Evolutionary conservation across 2,797 vertebrate genomes (phyloP).

Genomic region (Anas georgica): DNA sequence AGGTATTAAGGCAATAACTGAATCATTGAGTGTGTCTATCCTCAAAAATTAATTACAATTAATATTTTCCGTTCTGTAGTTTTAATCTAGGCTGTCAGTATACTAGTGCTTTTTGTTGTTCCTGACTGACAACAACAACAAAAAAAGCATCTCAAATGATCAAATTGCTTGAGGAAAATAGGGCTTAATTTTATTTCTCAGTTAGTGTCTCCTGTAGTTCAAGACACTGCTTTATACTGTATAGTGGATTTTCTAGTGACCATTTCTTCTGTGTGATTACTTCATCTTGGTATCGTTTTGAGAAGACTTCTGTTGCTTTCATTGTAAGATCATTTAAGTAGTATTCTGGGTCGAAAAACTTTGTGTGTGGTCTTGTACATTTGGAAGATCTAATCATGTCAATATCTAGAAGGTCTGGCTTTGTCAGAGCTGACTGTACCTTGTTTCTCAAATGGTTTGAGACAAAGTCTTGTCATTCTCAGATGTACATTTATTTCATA

Average conservation of each 20-base stretch:
- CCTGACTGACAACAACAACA: background rate
- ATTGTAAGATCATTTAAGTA: background rate
- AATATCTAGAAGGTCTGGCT: background rate
- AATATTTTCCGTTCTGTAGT: background rate
- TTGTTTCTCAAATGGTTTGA: background rate
- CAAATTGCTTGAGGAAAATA: background rate
- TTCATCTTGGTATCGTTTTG: background rate
- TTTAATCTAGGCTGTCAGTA: background rate
- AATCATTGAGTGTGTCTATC: background rate
- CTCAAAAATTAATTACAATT: background rate
- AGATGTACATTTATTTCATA: background rate
- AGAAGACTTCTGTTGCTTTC: background rate
- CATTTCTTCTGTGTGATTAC: background rate
- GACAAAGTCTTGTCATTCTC: background rate
- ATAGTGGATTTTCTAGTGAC: background rate
- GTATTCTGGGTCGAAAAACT: background rate
- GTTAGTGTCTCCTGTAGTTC: background rate
- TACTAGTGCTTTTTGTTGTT: background rate
- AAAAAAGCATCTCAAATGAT: background rate
- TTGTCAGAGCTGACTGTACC: background rate
- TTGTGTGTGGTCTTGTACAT: background rate
- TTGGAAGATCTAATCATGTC: background rate
- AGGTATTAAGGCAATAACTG: background rate
- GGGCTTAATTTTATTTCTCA: background rate
- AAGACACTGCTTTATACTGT: background rate